Percentiles rank a stretch among this genome's conserved stretches.
Evolutionary conservation across 2,797 vertebrate genomes (phyloP).

Genomic region (Odontamblyopus lacepedii): DNA sequence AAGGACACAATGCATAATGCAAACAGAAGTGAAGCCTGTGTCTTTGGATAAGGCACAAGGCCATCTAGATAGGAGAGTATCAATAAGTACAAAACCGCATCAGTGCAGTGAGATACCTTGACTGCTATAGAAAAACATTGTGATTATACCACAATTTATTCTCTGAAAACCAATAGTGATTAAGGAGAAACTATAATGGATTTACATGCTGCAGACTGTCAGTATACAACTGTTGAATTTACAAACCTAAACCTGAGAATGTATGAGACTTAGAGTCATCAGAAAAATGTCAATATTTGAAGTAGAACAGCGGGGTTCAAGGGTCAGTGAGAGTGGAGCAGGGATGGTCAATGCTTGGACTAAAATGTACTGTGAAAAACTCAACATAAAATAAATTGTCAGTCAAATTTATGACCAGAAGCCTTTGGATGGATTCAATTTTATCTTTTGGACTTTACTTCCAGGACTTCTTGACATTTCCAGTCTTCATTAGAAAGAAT

Average conservation of each 20-base stretch:
- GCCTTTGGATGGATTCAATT: neutral
- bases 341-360: neutral
- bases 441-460: neutral
- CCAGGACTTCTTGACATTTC: neutral
- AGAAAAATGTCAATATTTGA: neutral
- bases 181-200: neutral
- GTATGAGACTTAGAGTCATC: too few relatives aligned
- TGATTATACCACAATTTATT: too few relatives aligned
- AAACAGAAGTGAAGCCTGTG: conserved; percentile 7
- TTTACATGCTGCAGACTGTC: neutral
- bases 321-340: neutral
- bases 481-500: neutral
- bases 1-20: conserved; percentile 11
- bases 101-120: neutral
- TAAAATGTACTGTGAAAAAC: neutral
- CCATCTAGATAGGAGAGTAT: conserved; percentile 16
- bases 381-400: neutral
- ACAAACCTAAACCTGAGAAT: too few relatives aligned
- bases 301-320: neutral
- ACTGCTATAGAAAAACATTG: neutral
- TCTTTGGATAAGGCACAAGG: conserved; percentile 19
- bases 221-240: too few relatives aligned
- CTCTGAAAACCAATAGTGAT: too few relatives aligned
- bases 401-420: neutral
- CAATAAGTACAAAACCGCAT: neutral